phyloP scores from a whole-genome alignment of 2,888 invertebrate genomes.

The Trissolcus japonicus region DNA sequence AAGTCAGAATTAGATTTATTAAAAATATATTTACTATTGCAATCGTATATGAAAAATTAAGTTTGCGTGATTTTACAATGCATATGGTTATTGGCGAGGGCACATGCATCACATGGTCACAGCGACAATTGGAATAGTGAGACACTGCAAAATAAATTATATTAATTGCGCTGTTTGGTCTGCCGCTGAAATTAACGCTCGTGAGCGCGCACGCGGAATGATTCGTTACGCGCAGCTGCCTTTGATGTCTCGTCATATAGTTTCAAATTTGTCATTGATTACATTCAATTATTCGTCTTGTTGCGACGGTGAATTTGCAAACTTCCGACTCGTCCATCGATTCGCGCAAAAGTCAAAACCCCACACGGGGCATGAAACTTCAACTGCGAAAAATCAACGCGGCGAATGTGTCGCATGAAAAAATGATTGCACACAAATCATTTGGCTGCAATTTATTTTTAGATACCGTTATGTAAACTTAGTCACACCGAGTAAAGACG shows the following conservation, averaged over 20 bases:
- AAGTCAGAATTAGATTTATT: no score
- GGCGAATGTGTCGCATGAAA: constrained; percentile 11
- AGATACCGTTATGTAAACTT: constrained; percentile 25
- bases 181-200: constrained; percentile 62
- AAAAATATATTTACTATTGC: no score
- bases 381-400: constrained; percentile 2
- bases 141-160: constrained; percentile 62
- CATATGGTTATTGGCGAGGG: constrained; percentile 20
- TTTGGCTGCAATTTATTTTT: constrained; percentile 21
- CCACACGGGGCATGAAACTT: neutral
- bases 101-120: constrained; percentile 30
- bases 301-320: constrained; percentile 28
- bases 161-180: constrained; percentile 64
- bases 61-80: constrained; percentile 37
- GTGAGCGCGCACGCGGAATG: constrained; percentile 58
- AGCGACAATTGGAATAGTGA: constrained; percentile 42
- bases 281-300: constrained; percentile 57
- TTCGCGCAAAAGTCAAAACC: constrained; percentile 38
- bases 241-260: constrained; percentile 57
- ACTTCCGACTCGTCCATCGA: constrained; percentile 29
- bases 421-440: constrained; percentile 20
- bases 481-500: constrained; percentile 6
- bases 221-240: constrained; percentile 60
- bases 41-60: constrained; percentile 27
- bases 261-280: constrained; percentile 59